phyloP scores from a whole-genome alignment of 2,113 vertebrate genomes.

The Buteo buteo region DNA sequence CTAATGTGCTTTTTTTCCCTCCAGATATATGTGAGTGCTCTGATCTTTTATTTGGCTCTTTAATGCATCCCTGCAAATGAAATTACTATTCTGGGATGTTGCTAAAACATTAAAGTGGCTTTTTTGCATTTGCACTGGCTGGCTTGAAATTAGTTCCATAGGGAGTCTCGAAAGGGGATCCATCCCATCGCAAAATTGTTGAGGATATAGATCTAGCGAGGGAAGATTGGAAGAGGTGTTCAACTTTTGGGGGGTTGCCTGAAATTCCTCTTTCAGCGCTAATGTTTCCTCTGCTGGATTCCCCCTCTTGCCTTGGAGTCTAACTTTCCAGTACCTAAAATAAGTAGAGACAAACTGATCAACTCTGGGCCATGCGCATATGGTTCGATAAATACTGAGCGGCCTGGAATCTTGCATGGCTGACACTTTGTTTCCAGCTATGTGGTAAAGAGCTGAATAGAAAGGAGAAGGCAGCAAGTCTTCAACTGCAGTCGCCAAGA shows the following conservation, averaged over 20 bases:
- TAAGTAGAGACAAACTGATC: not conserved
- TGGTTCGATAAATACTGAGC: not conserved
- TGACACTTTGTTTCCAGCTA: constrained; percentile 3
- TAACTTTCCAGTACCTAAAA: not conserved
- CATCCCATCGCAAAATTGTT: not conserved
- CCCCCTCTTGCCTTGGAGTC: not conserved
- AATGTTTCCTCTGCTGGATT: not conserved
- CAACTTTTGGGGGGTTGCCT: not conserved
- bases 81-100: not conserved
- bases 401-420: not conserved
- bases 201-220: not conserved
- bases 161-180: not conserved
- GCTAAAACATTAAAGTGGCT: not conserved
- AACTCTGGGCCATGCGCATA: not conserved
- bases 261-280: not conserved
- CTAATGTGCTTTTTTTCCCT: not conserved
- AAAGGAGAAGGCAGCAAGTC: constrained; percentile 1
- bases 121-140: not conserved
- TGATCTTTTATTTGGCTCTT: constrained; percentile 51
- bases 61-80: not conserved
- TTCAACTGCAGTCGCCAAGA: not conserved
- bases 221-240: not conserved
- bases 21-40: constrained; percentile 31
- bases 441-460: constrained; percentile 43
- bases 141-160: not conserved